Evolutionary conservation across 2,888 invertebrate genomes (phyloP).

Genomic region (Pterostichus madidus): DNA sequence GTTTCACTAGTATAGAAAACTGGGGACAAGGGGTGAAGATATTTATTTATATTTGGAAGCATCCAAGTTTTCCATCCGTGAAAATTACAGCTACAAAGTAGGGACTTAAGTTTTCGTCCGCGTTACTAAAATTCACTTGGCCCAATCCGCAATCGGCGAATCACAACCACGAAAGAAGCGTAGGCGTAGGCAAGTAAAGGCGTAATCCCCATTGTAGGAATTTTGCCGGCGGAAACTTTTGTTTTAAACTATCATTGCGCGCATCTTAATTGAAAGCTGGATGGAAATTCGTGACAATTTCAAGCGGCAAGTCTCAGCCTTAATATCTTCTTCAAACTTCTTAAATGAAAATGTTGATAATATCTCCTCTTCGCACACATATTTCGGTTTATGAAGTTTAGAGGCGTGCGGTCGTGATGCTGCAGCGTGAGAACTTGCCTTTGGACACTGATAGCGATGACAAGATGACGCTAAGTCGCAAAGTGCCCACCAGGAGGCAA

Average conservation of each 20-base stretch:
- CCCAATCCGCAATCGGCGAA: conserved; percentile 14
- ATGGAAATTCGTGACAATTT: conserved; percentile 66
- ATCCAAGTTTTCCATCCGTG: too few species aligned
- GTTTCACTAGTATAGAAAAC: too few species aligned
- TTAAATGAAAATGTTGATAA: conserved; percentile 65
- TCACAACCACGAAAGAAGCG: not conserved
- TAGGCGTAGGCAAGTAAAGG: conserved; percentile 1
- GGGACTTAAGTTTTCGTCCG: too few species aligned
- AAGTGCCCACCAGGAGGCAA: not conserved
- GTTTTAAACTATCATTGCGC: conserved; percentile 66
- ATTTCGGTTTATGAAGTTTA: conserved; percentile 64
- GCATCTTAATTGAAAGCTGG: conserved; percentile 65
- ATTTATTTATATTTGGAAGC: too few species aligned
- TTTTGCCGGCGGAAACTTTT: conserved; percentile 56
- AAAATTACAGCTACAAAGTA: too few species aligned
- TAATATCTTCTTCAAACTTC: conserved; percentile 64
- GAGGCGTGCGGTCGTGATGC: not conserved
- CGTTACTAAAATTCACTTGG: conserved; percentile 18
- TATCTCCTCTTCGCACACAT: conserved; percentile 57
- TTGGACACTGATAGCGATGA: conserved; percentile 33
- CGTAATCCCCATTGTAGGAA: conserved; percentile 48
- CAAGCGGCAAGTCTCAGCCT: conserved; percentile 45
- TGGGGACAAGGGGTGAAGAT: too few species aligned
- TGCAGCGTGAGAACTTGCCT: not conserved
- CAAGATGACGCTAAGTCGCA: conserved; percentile 9